Percentiles rank a stretch among this genome's conserved stretches.
Evolutionary conservation across 2,888 invertebrate genomes (phyloP).

Genomic region (Rotaria macrura): DNA sequence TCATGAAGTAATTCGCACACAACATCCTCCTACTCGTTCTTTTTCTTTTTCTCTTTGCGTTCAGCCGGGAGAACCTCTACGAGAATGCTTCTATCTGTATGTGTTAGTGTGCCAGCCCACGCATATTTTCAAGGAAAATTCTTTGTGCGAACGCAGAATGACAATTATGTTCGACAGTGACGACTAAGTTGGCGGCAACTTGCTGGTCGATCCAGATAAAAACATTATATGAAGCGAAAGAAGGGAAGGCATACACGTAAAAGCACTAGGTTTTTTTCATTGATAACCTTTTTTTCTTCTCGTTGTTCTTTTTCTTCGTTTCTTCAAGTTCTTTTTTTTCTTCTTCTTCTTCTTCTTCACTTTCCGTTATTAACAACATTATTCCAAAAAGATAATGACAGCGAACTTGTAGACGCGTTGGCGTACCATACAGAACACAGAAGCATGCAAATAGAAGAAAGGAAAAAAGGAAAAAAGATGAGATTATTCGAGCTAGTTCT

Average conservation of each 20-base stretch:
- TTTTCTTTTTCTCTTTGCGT: neutral
- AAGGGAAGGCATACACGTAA: neutral
- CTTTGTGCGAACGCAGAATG: neutral
- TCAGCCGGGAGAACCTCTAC: neutral
- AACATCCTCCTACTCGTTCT: neutral
- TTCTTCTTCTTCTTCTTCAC: neutral
- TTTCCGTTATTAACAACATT: conserved; percentile 17
- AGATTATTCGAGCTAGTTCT: neutral
- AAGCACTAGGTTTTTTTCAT: neutral
- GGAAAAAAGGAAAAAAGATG: neutral
- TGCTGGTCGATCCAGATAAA: neutral
- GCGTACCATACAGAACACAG: neutral
- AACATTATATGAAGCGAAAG: neutral
- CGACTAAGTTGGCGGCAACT: neutral
- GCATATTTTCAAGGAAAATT: neutral
- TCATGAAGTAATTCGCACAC: neutral
- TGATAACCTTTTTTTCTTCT: neutral
- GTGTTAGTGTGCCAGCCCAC: neutral
- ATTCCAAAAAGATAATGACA: conserved; percentile 7
- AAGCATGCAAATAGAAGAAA: neutral
- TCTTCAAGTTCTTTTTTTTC: neutral
- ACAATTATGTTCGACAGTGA: neutral
- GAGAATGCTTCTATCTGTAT: neutral
- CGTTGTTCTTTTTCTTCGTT: neutral
- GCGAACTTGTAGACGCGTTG: neutral